Base-by-base conservation (phyloP, 2,113 vertebrate species). In the Symphodus melops region DNA sequence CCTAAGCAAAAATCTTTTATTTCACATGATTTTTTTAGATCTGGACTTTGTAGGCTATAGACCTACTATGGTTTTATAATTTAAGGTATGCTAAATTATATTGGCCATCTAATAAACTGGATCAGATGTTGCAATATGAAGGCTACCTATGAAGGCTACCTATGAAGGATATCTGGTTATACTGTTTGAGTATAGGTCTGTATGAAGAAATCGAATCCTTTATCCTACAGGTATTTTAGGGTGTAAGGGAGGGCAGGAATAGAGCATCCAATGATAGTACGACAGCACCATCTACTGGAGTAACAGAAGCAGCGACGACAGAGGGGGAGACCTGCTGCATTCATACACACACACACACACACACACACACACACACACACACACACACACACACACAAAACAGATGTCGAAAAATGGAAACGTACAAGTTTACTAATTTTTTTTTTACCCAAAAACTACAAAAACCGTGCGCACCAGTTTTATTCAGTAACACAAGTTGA, bases 271-370 rank as follows among this genome's bases (percentile, higher is more conserved):
- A 21, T 3, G 1, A 28, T 5, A 3, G 78, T 4, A 16, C 11
- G 48, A 86, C 49, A 71, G 46, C 84, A 3, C 82, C 89, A 89
- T 82, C 91, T 90, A 72, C 61, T 80, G 91, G 63, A 1, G 0
- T 0, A 44, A 41, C 12, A 8, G 5, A 3, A 20, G 10, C 5
- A 67, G 10, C 37, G 23, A 44, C 12, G 2, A 42, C 19, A 59
- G 1, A 33, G 16, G 36, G 44, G 12, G 14, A 16, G 3, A 14
- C 12, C 12, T 46, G 41, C 42, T 14, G 17, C 14, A 17, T 48
- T 4, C 7, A 48, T 2, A 17, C 10, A 41, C 39, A 5, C n/a
- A n/a, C n/a, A n/a, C n/a, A n/a, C n/a, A n/a, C n/a, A n/a, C n/a
- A n/a, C n/a, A n/a, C n/a, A n/a, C n/a, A n/a, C n/a, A n/a, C n/a